These are phyloP conservation scores for Aurelia sp. DNA, from an alignment of 30 jellyfish, hydroid and myxozoan species.

Conservation along the genomic window DNA sequence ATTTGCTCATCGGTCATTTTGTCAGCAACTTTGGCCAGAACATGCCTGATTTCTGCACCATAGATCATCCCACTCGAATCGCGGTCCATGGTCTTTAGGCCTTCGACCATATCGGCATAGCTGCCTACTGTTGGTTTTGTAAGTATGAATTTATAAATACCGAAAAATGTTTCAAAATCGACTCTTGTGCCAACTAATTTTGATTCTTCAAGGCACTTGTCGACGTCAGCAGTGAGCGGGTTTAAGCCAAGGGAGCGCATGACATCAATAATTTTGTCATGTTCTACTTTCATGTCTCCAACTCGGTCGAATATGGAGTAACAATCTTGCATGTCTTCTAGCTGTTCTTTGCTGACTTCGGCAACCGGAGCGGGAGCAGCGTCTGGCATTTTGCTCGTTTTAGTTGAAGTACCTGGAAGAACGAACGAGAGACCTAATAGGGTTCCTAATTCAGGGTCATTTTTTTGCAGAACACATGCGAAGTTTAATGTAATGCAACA, in stretches of 20 bases:
- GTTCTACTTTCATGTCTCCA: slow-evolving; percentile 87
- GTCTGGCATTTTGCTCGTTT: slow-evolving; percentile 3
- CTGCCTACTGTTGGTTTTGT: slow-evolving; percentile 78
- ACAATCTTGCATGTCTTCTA: slow-evolving; percentile 82
- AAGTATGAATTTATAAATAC: slow-evolving; percentile 65
- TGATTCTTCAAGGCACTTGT: slow-evolving; percentile 78
- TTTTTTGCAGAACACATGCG: no score
- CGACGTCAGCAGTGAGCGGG: slow-evolving; percentile 74
- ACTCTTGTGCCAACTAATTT: slow-evolving; percentile 68
- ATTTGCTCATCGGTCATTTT: slow-evolving; percentile 89
- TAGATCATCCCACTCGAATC: slow-evolving; percentile 76
- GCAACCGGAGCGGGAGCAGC: slow-evolving; percentile 2
- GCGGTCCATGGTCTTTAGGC: slow-evolving; percentile 85
- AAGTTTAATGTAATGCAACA: no score
- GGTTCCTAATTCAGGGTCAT: no score
- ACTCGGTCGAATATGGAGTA: slow-evolving; percentile 77
- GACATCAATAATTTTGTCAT: slow-evolving; percentile 63
- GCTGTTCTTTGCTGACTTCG: slow-evolving; percentile 67
- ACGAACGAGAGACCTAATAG: no score
- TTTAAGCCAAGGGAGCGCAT: slow-evolving; percentile 85
- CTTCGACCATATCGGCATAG: slow-evolving; percentile 92
- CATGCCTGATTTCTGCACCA: slow-evolving; percentile 86
- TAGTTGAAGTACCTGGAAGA: background rate
- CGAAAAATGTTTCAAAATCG: slow-evolving; percentile 79
- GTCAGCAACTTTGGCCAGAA: slow-evolving; percentile 82